Conservation (phyloP, 2,113 vertebrate species). For the Synodontis membranacea region DNA sequence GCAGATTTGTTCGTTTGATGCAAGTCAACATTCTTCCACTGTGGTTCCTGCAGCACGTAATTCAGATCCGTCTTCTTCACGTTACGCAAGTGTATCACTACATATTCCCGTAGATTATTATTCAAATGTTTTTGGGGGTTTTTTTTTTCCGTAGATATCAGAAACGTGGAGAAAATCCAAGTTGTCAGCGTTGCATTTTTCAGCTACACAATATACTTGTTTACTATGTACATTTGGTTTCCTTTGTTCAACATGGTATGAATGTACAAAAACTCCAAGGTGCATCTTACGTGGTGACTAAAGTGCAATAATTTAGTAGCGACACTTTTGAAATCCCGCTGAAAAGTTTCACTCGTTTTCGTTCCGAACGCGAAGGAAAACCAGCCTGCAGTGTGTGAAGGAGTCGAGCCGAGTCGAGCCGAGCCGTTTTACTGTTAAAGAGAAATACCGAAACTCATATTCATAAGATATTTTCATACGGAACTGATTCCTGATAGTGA, state of each 20-base stretch:
- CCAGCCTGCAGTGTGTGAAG: slow-evolving; percentile 4
- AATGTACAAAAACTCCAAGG: slow-evolving; percentile 43
- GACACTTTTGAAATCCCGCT: slow-evolving; percentile 36
- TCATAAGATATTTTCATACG: slow-evolving; percentile 68
- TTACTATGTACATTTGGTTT: slow-evolving; percentile 42
- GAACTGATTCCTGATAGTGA: slow-evolving; percentile 59
- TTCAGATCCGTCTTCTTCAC: background rate
- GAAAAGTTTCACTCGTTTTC: slow-evolving; percentile 47
- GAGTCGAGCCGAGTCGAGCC: slow-evolving; percentile 10
- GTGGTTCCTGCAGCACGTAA: background rate
- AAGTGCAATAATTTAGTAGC: slow-evolving; percentile 82
- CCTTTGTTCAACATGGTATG: slow-evolving; percentile 39
- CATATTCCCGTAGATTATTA: too few species aligned
- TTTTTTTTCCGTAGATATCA: slow-evolving; percentile 21
- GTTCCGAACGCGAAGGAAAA: slow-evolving; percentile 46
- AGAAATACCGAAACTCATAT: slow-evolving; percentile 54
- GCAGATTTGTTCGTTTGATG: background rate
- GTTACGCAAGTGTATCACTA: too few species aligned
- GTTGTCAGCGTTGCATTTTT: slow-evolving; percentile 36
- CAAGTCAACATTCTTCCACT: background rate
- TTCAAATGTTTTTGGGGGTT: too few species aligned
- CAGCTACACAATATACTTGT: slow-evolving; percentile 22
- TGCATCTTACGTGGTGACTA: slow-evolving; percentile 69
- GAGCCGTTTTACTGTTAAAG: background rate
- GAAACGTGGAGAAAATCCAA: slow-evolving; percentile 20